These are phyloP conservation scores for Pipistrellus pygmaeus DNA, from an alignment of 2,797 vertebrate species.

Conservation along the genomic window DNA sequence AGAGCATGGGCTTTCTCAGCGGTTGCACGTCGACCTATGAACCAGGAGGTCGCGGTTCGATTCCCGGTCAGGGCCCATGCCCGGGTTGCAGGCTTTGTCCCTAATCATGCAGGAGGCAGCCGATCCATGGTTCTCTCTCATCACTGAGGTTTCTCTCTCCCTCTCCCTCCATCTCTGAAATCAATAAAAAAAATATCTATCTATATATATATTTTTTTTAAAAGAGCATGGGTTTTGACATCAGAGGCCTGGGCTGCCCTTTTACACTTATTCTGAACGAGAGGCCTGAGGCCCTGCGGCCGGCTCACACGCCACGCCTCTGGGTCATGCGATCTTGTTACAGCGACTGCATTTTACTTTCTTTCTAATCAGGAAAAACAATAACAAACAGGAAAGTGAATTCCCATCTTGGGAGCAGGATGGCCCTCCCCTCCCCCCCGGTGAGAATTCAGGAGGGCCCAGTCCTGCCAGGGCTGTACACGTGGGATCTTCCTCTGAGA, in stretches of 20 bases:
- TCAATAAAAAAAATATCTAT: too few species aligned
- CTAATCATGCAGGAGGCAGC: too few species aligned
- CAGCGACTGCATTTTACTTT: constrained; percentile 6
- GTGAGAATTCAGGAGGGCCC: background rate
- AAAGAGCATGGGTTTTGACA: background rate
- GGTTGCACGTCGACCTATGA: too few species aligned
- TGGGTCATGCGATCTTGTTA: background rate
- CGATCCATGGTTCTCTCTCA: too few species aligned
- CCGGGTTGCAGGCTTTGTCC: too few species aligned
- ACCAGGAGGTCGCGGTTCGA: too few species aligned
- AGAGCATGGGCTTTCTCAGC: background rate
- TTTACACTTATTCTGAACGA: background rate
- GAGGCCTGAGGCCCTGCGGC: background rate
- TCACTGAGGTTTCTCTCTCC: too few species aligned
- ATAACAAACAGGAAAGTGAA: background rate
- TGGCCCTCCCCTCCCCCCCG: too few species aligned
- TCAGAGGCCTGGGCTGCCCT: background rate
- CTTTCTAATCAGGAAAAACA: background rate
- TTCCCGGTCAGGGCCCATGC: too few species aligned
- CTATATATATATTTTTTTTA: too few species aligned
- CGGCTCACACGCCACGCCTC: background rate
- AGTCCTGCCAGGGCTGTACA: background rate
- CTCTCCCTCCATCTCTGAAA: too few species aligned
- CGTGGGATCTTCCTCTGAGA: background rate
- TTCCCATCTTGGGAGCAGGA: background rate